phyloP scores from a whole-genome alignment of 2,113 vertebrate species.

The Rhabdornis inornatus region DNA sequence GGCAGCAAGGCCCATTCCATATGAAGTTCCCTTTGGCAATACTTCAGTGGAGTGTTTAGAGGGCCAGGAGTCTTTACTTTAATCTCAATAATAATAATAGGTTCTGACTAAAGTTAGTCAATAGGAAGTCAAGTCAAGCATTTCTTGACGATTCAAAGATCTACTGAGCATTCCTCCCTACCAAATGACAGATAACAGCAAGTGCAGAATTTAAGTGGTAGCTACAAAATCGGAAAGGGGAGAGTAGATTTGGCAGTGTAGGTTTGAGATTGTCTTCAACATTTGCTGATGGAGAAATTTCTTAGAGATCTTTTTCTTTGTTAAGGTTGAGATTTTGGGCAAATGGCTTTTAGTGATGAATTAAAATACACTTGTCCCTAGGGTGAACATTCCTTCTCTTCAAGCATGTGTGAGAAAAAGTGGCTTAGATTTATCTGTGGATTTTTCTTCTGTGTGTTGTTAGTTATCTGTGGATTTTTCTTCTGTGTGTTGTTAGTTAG shows the following conservation, averaged over 20 bases:
- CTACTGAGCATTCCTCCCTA: neutral
- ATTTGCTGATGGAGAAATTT: neutral
- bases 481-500: neutral
- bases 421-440: neutral
- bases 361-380: neutral
- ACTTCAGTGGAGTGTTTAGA: neutral
- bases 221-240: neutral
- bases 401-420: neutral
- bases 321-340: neutral
- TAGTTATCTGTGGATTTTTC: neutral
- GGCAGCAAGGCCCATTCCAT: neutral
- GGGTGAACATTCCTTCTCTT: neutral
- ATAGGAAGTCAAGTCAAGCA: neutral
- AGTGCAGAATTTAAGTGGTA: neutral
- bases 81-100: neutral
- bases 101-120: neutral
- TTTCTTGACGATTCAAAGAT: neutral
- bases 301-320: neutral
- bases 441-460: neutral
- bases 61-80: neutral
- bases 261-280: neutral
- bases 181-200: neutral
- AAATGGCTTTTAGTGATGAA: neutral
- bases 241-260: neutral
- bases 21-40: neutral